These are phyloP conservation scores for Heteractis magnifica DNA, from an alignment of 92 coral and sea anemone species.

Conservation along the genomic window DNA sequence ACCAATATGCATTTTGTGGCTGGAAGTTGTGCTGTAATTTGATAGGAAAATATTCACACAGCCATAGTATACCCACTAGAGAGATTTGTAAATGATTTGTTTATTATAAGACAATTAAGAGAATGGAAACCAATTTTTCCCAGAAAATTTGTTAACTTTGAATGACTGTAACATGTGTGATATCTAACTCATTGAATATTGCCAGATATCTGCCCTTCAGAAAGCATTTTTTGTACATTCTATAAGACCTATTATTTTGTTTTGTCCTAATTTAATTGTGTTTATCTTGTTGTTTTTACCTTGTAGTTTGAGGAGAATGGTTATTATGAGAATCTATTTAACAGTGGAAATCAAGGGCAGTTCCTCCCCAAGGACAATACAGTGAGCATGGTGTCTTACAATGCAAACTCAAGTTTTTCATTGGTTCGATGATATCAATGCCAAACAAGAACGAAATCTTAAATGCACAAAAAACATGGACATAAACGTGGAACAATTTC, in stretches of 20 bases:
- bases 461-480: background rate
- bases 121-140: too few relatives aligned
- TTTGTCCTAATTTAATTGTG: background rate
- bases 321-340: conserved; percentile 68
- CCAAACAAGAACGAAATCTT: background rate
- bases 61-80: too few relatives aligned
- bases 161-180: too few relatives aligned
- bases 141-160: too few relatives aligned
- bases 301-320: conserved; percentile 72
- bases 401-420: conserved; percentile 84
- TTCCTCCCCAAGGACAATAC: conserved; percentile 55
- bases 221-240: background rate
- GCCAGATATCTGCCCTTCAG: too few relatives aligned
- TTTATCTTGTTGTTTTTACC: background rate
- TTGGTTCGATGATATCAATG: conserved; percentile 63
- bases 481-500: background rate
- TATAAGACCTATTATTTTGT: background rate
- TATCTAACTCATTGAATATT: too few relatives aligned
- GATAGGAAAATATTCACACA: too few relatives aligned
- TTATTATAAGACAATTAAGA: too few relatives aligned
- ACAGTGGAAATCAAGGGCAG: conserved; percentile 45
- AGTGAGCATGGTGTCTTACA: conserved; percentile 70
- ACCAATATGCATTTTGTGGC: too few relatives aligned
- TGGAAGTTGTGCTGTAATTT: too few relatives aligned
- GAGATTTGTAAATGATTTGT: too few relatives aligned